A percentile compares a stretch with the other conserved stretches of the same genome.
These are phyloP conservation scores for Phortica variegata DNA, from an alignment of 1,140 invertebrate species.

Conservation along the genomic window DNA sequence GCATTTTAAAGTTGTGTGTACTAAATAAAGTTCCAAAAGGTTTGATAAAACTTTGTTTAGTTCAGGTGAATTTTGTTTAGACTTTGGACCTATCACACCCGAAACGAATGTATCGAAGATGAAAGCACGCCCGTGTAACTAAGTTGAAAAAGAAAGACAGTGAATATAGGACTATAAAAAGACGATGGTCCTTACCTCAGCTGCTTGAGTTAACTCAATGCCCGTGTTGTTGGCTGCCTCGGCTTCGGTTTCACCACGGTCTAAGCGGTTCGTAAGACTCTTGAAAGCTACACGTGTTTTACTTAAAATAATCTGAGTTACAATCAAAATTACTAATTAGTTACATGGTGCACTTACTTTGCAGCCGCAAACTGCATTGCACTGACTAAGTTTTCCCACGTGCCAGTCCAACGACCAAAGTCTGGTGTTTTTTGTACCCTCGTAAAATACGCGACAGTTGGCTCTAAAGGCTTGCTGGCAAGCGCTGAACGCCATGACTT, in stretches of 20 bases:
- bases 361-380: conserved; percentile 70
- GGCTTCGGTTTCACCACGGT: conserved; percentile 63
- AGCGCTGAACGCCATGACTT: conserved; percentile 70
- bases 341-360: conserved; percentile 59
- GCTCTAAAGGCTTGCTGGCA: conserved; percentile 61
- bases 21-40: conserved; percentile 75
- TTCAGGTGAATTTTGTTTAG: conserved; percentile 48
- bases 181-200: conserved; percentile 60
- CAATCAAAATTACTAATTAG: neutral
- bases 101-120: conserved; percentile 66
- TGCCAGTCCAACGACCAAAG: conserved; percentile 63
- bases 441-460: conserved; percentile 68
- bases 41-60: conserved; percentile 66
- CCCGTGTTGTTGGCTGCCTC: conserved; percentile 84
- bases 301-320: conserved; percentile 58
- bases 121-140: conserved; percentile 73
- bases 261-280: conserved; percentile 66
- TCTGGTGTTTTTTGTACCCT: conserved; percentile 40
- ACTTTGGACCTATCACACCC: conserved; percentile 57
- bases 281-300: conserved; percentile 67
- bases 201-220: conserved; percentile 73
- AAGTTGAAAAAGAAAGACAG: neutral
- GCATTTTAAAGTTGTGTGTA: conserved; percentile 71
- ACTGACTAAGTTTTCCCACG: conserved; percentile 64
- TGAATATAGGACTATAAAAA: neutral